Evolutionary conservation across 2,888 invertebrate genomes (phyloP).

Genomic region (Monoplex corrugatus): DNA sequence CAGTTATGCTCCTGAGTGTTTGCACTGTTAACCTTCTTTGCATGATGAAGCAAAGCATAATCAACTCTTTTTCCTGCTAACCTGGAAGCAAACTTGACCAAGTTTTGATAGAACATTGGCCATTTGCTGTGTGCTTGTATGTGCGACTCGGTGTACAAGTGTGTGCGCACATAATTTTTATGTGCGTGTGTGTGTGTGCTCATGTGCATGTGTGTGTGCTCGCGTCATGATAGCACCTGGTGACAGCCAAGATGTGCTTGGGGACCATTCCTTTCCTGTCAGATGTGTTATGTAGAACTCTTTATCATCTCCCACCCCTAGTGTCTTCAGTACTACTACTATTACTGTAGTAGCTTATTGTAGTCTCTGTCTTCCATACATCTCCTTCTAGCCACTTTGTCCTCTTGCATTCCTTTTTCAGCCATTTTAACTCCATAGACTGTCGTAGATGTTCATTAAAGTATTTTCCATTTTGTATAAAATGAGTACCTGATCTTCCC

Average conservation of each 20-base stretch:
- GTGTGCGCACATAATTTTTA: neutral
- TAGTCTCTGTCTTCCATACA: too few species aligned
- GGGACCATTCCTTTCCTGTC: constrained; percentile 43
- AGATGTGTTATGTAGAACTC: neutral
- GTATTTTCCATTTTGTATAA: too few species aligned
- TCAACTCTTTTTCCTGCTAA: neutral
- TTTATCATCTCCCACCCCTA: neutral
- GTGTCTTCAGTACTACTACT: neutral
- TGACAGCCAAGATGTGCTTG: constrained; percentile 41
- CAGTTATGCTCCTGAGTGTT: neutral
- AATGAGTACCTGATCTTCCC: too few species aligned
- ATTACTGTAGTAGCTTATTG: neutral
- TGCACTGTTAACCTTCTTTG: neutral
- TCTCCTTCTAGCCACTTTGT: neutral
- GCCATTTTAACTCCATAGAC: too few species aligned
- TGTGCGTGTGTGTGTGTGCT: neutral
- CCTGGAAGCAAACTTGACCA: constrained; percentile 30
- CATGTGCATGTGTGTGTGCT: neutral
- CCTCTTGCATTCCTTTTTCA: constrained; percentile 4
- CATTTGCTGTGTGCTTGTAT: neutral
- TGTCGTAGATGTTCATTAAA: neutral
- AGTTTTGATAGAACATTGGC: neutral
- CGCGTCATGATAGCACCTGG: neutral
- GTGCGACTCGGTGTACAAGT: neutral
- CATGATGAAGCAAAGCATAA: neutral